These are phyloP conservation scores for Drosophila villosipedis DNA, from an alignment of 2,888 invertebrate genomes.

Conservation along the genomic window DNA sequence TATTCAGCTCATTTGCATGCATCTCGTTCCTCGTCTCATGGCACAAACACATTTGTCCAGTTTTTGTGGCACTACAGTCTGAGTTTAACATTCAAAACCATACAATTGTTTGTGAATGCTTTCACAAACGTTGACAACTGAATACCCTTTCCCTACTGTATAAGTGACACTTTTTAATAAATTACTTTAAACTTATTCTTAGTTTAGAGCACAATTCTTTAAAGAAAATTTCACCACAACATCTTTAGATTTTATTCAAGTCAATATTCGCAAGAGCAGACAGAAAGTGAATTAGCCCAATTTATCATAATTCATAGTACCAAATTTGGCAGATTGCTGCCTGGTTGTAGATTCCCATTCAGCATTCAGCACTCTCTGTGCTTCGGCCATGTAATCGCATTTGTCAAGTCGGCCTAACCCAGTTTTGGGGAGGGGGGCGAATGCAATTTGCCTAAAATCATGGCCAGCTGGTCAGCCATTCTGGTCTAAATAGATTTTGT, in stretches of 20 bases:
- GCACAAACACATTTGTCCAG: conserved; percentile 41
- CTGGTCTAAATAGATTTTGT: conserved; percentile 59
- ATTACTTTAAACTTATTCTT: background rate
- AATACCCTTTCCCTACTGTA: conserved; percentile 9
- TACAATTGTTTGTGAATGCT: background rate
- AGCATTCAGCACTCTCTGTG: conserved; percentile 23
- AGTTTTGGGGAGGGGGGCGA: conserved; percentile 35
- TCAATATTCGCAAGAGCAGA: background rate
- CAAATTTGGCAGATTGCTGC: conserved; percentile 1
- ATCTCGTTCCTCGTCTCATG: conserved; percentile 43
- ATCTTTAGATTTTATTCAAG: background rate
- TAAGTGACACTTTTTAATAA: background rate
- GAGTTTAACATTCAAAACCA: conserved; percentile 44
- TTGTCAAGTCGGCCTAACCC: conserved; percentile 43
- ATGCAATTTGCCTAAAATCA: conserved; percentile 71
- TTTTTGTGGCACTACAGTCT: conserved; percentile 25
- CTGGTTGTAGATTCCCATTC: background rate
- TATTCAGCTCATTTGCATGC: conserved; percentile 81
- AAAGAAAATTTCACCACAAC: background rate
- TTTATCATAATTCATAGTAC: background rate
- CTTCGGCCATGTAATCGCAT: conserved; percentile 65
- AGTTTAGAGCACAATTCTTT: background rate
- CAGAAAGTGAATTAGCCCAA: background rate
- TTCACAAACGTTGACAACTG: background rate
- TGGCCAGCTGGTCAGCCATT: conserved; percentile 54